Evolutionary conservation across 2,888 invertebrate species (phyloP).

Genomic region (Dynastes tityus): DNA sequence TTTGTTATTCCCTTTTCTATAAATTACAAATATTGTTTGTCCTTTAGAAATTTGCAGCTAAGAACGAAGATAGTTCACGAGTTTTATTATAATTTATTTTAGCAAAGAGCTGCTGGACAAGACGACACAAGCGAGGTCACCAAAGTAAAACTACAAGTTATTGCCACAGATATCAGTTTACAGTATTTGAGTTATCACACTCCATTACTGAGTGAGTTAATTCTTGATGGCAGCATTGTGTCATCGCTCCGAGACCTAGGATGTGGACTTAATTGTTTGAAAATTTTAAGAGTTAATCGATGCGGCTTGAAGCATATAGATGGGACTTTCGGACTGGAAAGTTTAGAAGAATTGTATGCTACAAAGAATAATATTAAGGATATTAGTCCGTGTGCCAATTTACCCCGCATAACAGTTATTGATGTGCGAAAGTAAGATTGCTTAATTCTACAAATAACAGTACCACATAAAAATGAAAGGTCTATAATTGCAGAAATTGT

Average conservation of each 20-base stretch:
- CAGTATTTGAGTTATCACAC: constrained; percentile 77
- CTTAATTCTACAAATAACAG: constrained; percentile 6
- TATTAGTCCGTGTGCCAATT: constrained; percentile 75
- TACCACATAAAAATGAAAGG: constrained; percentile 10
- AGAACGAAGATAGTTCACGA: too few species aligned
- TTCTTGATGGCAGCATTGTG: constrained; percentile 79
- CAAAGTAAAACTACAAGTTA: constrained; percentile 77
- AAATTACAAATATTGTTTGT: too few species aligned
- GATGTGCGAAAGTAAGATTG: constrained; percentile 68
- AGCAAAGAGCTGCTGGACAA: constrained; percentile 67
- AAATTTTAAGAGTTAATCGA: constrained; percentile 76
- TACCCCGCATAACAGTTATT: constrained; percentile 70
- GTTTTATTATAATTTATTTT: background rate
- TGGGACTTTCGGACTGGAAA: constrained; percentile 78
- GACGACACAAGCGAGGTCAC: constrained; percentile 72
- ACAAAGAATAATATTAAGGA: constrained; percentile 77
- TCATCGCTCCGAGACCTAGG: constrained; percentile 81
- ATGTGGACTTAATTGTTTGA: constrained; percentile 75
- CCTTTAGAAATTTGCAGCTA: too few species aligned
- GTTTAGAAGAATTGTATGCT: constrained; percentile 76
- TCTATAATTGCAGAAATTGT: constrained; percentile 64
- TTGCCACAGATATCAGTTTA: constrained; percentile 78
- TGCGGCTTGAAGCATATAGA: constrained; percentile 80
- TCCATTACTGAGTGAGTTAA: constrained; percentile 76
- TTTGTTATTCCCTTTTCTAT: too few species aligned